Conservation (phyloP, 2,113 vertebrate species). For the Limnothrissa miodon region DNA sequence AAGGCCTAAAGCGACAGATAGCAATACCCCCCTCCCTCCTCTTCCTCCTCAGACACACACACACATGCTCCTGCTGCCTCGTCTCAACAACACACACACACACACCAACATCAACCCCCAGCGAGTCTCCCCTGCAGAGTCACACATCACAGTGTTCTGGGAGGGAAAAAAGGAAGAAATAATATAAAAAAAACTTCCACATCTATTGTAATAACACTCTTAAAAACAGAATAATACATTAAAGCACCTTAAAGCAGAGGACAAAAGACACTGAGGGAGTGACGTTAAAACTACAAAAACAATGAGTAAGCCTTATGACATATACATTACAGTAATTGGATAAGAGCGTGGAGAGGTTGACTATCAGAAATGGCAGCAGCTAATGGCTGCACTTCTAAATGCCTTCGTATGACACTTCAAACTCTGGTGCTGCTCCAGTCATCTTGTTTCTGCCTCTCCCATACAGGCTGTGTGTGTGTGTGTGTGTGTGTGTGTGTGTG, state of each 20-base stretch:
- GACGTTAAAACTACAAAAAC: constrained; percentile 57
- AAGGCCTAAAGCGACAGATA: constrained; percentile 64
- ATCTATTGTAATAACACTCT: constrained; percentile 54
- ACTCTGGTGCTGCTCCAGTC: constrained; percentile 15
- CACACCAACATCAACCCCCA: constrained; percentile 28
- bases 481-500: no score
- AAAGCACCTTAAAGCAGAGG: constrained; percentile 53
- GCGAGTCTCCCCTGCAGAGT: constrained; percentile 48
- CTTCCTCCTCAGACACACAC: constrained; percentile 22
- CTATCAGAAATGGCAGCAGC: constrained; percentile 42
- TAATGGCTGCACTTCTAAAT: constrained; percentile 46
- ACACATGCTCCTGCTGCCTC: not conserved
- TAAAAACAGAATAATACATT: constrained; percentile 72
- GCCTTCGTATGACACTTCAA: constrained; percentile 39
- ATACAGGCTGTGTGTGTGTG: no score
- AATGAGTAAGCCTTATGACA: constrained; percentile 65
- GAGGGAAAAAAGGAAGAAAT: constrained; percentile 30
- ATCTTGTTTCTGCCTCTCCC: constrained; percentile 21
- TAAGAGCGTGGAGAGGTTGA: constrained; percentile 49
- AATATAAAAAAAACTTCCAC: constrained; percentile 37
- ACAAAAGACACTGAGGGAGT: constrained; percentile 49
- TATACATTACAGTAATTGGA: constrained; percentile 66
- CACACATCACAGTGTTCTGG: constrained; percentile 55
- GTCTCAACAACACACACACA: constrained; percentile 10
- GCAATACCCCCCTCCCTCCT: constrained; percentile 37